Conservation (phyloP, 1,140 invertebrate genomes). For the Fopius arisanus region DNA sequence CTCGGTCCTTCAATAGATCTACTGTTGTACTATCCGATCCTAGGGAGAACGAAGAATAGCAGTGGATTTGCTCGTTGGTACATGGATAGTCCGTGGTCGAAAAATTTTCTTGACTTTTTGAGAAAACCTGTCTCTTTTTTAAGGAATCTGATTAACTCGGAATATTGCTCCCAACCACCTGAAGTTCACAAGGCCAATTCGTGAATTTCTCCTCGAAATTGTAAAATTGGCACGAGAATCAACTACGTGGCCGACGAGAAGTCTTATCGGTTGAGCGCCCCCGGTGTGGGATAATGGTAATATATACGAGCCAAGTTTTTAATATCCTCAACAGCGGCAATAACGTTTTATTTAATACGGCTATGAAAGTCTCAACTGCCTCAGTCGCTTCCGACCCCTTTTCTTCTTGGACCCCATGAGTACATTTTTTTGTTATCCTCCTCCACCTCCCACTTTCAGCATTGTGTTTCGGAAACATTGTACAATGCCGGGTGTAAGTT, state of each 20-base stretch:
- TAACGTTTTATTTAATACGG: conserved; percentile 35
- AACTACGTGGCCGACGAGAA: background rate
- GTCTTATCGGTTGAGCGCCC: conserved; percentile 10
- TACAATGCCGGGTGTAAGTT: too few relatives aligned
- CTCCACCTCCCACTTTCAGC: background rate
- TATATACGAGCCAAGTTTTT: conserved; percentile 33
- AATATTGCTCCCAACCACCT: too few relatives aligned
- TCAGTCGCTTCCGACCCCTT: background rate
- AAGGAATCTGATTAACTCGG: too few relatives aligned
- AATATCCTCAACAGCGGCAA: conserved; percentile 34
- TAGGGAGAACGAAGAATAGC: too few relatives aligned
- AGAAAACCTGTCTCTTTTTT: too few relatives aligned
- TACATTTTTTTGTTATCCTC: background rate
- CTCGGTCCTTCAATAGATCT: too few relatives aligned
- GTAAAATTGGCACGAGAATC: background rate
- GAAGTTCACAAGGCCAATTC: background rate
- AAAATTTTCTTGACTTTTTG: too few relatives aligned
- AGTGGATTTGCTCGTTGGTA: too few relatives aligned
- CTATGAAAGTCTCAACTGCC: conserved; percentile 29
- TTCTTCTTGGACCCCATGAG: conserved; percentile 6
- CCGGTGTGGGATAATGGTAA: conserved; percentile 8
- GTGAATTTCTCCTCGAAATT: background rate
- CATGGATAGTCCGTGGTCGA: too few relatives aligned
- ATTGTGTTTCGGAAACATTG: background rate
- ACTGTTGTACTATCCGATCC: too few relatives aligned